These are phyloP conservation scores for Oreochromis spilurus DNA, from an alignment of 2,113 vertebrate species.

Conservation along the genomic window DNA sequence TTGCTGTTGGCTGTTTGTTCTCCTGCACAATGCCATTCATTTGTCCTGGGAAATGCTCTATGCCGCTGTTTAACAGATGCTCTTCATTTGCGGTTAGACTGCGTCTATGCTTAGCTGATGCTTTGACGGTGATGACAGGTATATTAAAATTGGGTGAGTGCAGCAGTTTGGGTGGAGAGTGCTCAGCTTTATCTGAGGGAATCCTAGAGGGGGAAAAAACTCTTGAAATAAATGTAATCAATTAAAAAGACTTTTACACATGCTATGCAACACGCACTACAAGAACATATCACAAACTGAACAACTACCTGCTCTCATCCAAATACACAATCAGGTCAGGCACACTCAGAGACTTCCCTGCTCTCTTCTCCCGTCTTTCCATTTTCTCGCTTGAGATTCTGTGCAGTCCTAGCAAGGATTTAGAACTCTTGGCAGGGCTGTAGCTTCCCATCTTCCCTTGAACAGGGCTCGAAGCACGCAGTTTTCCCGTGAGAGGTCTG, in stretches of 20 bases:
- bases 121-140: background rate
- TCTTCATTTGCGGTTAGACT: background rate
- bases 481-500: conserved; percentile 5
- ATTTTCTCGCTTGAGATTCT: conserved; percentile 15
- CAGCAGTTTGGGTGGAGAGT: background rate
- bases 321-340: conserved; percentile 36
- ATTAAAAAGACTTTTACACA: background rate
- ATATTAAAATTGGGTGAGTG: background rate
- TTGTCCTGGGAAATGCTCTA: background rate
- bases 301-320: conserved; percentile 30
- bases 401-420: conserved; percentile 35
- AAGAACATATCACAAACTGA: background rate
- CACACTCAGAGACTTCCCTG: conserved; percentile 38
- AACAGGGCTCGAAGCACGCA: conserved; percentile 44
- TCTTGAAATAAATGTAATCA: background rate
- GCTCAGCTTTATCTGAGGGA: background rate
- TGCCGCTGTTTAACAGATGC: background rate
- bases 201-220: conserved; percentile 10
- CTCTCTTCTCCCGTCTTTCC: background rate
- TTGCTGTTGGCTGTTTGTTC: background rate
- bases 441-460: conserved; percentile 18
- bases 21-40: background rate
- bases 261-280: background rate
- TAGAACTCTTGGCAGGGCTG: conserved; percentile 32
- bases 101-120: background rate